Conservation (phyloP, 2,113 vertebrate species). For the Phalacrocorax carbo region DNA sequence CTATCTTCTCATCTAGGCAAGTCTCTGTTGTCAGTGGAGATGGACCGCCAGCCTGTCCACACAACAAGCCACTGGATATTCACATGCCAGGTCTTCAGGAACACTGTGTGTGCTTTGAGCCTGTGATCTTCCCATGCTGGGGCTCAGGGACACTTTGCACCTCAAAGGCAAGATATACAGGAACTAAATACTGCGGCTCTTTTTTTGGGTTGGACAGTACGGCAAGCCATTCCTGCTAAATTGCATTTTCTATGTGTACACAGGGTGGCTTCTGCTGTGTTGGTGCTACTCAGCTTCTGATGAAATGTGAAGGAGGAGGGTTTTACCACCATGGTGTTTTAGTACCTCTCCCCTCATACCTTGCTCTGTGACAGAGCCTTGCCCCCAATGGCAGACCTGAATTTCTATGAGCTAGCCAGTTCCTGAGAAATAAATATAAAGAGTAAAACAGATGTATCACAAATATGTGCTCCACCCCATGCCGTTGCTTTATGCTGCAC, state of each 20-base stretch:
- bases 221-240: background rate
- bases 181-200: too few species aligned
- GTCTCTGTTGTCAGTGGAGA: too few species aligned
- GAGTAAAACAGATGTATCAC: background rate
- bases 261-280: background rate
- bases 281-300: background rate
- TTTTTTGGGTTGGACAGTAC: background rate
- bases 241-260: accelerated
- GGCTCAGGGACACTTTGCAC: background rate
- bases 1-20: background rate
- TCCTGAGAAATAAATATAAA: background rate
- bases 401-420: background rate
- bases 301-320: background rate
- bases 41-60: background rate
- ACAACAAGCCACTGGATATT: accelerated
- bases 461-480: too few species aligned
- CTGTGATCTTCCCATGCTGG: background rate
- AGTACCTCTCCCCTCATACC: background rate
- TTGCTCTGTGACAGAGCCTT: background rate
- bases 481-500: background rate
- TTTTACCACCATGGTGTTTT: background rate
- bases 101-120: accelerated
- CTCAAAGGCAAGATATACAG: background rate
- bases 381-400: background rate
- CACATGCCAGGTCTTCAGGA: background rate